These are phyloP conservation scores for Meghimatium bilineatum DNA, from an alignment of 2,888 invertebrate genomes.

Conservation along the genomic window DNA sequence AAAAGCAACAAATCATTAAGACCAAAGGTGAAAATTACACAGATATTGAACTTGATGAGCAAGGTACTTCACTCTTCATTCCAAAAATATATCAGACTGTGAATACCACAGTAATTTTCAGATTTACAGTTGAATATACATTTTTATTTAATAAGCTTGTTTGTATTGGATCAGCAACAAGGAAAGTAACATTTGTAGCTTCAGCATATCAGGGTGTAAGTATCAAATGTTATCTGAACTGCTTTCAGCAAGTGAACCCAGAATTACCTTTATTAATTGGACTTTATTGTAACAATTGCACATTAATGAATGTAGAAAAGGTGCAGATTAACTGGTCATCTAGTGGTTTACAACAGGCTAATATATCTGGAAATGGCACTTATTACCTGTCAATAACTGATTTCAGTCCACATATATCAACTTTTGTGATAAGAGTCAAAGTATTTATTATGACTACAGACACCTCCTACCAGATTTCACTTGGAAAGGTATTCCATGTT, in stretches of 20 bases:
- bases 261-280: not conserved
- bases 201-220: not conserved
- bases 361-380: not conserved
- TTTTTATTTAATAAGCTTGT: not conserved
- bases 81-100: not conserved
- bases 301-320: not conserved
- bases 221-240: not conserved
- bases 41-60: not conserved
- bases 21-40: not conserved
- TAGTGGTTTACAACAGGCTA: not conserved
- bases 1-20: not conserved
- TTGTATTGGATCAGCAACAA: not conserved
- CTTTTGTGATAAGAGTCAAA: not conserved
- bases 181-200: not conserved
- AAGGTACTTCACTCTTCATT: not conserved
- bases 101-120: not conserved
- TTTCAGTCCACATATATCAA: not conserved
- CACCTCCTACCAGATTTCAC: too few species aligned
- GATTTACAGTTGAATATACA: not conserved
- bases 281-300: not conserved
- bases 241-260: not conserved
- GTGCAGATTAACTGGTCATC: not conserved
- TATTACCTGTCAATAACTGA: not conserved
- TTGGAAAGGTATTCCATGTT: too few species aligned
- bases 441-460: too few species aligned